Percentiles rank a stretch among this genome's conserved stretches.
Conservation (phyloP, 2,797 vertebrate species). For the Onychomys arenicola region DNA sequence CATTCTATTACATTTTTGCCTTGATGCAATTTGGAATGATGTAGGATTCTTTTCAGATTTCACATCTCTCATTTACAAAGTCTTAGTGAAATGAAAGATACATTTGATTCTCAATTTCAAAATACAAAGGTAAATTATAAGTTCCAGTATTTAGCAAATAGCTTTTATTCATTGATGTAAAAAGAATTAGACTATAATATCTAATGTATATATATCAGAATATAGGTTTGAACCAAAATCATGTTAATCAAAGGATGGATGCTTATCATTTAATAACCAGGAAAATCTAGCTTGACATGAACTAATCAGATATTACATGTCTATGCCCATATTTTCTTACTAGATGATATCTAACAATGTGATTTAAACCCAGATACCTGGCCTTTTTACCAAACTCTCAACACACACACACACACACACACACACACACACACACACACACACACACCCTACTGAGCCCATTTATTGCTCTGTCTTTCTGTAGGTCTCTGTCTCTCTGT, state of each 20-base stretch:
- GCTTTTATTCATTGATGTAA: conserved; percentile 2
- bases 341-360: background rate
- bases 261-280: background rate
- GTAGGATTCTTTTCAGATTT: background rate
- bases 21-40: background rate
- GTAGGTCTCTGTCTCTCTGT: no score
- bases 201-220: background rate
- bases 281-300: background rate
- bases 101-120: conserved; percentile 12
- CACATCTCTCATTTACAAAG: background rate
- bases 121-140: background rate
- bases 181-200: background rate
- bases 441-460: background rate
- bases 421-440: background rate
- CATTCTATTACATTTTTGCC: background rate
- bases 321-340: background rate
- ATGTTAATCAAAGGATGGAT: background rate
- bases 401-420: background rate
- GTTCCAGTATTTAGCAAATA: background rate
- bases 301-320: background rate
- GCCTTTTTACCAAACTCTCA: background rate
- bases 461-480: no score
- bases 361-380: background rate
- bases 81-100: background rate
- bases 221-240: background rate